A percentile compares a stretch with the other conserved stretches of the same genome.
Conservation (phyloP, 2,113 vertebrate genomes). For the Merops nubicus region DNA sequence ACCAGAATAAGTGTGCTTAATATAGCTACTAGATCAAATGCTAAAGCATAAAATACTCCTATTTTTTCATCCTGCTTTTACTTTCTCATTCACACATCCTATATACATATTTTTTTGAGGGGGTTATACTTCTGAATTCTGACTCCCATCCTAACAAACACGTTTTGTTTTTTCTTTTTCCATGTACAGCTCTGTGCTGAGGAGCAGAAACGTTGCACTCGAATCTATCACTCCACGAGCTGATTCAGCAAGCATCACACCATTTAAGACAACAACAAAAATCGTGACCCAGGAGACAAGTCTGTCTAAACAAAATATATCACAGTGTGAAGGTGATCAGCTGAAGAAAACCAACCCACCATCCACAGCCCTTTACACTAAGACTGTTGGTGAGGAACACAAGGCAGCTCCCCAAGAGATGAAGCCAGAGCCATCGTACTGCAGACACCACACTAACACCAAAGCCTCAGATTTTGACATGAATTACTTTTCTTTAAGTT, state of each 20-base stretch:
- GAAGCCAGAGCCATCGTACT: neutral
- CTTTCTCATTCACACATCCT: neutral
- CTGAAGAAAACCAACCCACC: neutral
- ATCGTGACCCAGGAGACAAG: neutral
- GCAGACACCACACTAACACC: neutral
- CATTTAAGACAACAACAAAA: neutral
- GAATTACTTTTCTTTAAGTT: neutral
- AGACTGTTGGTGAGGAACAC: neutral
- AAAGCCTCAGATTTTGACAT: neutral
- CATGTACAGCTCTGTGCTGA: neutral
- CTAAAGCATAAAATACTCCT: neutral
- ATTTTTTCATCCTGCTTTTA: neutral
- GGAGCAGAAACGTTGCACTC: neutral
- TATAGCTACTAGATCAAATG: neutral
- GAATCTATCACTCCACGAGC: neutral
- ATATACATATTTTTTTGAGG: neutral
- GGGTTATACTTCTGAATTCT: neutral
- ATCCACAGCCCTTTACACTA: neutral
- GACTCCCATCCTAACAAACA: neutral
- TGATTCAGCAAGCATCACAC: neutral
- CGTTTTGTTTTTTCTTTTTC: fast-evolving
- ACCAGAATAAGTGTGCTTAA: neutral
- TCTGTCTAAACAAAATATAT: neutral
- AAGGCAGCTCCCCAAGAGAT: neutral
- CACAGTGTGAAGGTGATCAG: neutral